These are phyloP conservation scores for Chalcosyrphus nemorum DNA, from an alignment of 2,888 invertebrate species.

Conservation along the genomic window DNA sequence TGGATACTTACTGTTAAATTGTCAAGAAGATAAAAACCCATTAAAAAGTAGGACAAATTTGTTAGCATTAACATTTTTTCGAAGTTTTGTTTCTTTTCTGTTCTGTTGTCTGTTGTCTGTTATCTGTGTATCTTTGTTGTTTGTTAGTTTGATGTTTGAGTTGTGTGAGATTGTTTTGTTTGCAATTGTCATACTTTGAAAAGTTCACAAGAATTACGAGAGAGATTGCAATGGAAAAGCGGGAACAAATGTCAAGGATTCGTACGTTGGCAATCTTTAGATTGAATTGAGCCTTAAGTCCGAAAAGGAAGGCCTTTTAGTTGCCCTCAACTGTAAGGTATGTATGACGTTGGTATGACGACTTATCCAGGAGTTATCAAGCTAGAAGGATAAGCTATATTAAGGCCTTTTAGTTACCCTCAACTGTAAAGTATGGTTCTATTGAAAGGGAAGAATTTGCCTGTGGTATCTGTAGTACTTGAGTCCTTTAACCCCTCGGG, in stretches of 20 bases:
- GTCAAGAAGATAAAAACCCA: constrained; percentile 57
- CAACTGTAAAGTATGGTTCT: no score
- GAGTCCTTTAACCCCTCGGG: no score
- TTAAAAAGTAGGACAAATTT: constrained; percentile 57
- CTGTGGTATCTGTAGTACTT: no score
- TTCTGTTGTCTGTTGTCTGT: background rate
- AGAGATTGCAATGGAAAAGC: background rate
- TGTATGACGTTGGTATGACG: no score
- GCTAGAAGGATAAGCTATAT: no score
- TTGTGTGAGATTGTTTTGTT: constrained; percentile 13
- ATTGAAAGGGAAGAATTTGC: no score
- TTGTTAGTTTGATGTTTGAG: constrained; percentile 3
- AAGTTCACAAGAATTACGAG: background rate
- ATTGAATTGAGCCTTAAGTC: no score
- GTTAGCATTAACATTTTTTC: constrained; percentile 36
- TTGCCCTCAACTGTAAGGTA: no score
- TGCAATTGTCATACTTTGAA: constrained; percentile 5
- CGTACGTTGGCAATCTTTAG: background rate
- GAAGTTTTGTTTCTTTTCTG: constrained; percentile 6
- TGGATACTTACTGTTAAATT: constrained; percentile 46
- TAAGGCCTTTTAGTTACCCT: no score
- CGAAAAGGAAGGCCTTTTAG: no score
- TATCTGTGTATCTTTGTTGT: constrained; percentile 28
- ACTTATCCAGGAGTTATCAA: no score
- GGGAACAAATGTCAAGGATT: background rate